Evolutionary conservation across 2,888 invertebrate genomes (phyloP), one percentile per base, ranked within the genome.

Genomic region (Pteria penguin): DNA sequence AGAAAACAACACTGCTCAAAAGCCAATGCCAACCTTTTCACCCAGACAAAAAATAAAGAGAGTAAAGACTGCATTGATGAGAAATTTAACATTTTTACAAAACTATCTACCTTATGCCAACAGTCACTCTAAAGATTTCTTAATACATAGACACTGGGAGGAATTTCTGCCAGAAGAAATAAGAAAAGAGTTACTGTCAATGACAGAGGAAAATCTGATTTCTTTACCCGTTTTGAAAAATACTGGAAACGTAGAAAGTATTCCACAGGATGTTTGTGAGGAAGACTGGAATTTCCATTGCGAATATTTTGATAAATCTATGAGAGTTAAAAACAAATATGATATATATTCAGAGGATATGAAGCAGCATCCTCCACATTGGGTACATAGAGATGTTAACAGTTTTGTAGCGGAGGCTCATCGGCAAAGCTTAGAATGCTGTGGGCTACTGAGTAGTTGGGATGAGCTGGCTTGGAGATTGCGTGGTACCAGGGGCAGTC

Each of bases 121-220:
- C 77, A 82, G 86, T 4, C 90, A 90, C 80, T 83, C 84, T 0
- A 82, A 86, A 52, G 87, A 90, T 54, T 91, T 91, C 72, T 85
- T 90, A 14, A 78, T 83, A 1, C 55, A 85, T 1, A 73, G 85
- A 32, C 80, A 82, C 11, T 91, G 90, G 90, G 73, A 85, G 4
- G 74, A 27, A 4, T 72, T 83, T 24, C 22, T 89, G 22, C 85
- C 87, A 2, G 52, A 62, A 2, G 5, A 29, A n/a, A 78, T 88
- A 4, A 82, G 80, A 68, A 29, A 73, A 4, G 81, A 87, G 45
- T 76, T 89, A 18, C 31, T 83, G 0, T 36, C 71, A 4, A 63
- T 88, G 60, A 74, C 82, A 27, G 70, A 79, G 4, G 71, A 80
- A n/a, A 80, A 87, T 4, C 72, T 89, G 2, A 63, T 72, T 14